A percentile compares a stretch with the other conserved stretches of the same genome.
Conservation (phyloP, 2,888 invertebrate genomes). For the Julus scanicus region DNA sequence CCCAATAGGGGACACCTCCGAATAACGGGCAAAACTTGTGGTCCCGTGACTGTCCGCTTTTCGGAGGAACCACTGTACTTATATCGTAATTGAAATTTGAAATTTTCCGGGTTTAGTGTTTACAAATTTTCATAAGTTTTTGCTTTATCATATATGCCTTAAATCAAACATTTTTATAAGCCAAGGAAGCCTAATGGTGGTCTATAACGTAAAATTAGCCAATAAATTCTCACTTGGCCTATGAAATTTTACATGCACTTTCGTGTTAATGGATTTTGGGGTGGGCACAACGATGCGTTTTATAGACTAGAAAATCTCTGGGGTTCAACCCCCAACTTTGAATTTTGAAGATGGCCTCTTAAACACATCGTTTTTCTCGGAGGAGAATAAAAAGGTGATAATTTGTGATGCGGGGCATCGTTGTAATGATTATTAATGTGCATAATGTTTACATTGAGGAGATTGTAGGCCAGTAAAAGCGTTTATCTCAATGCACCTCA, state of each 20-base stretch:
- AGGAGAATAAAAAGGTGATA: slow-evolving; percentile 38
- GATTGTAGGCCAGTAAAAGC: slow-evolving; percentile 30
- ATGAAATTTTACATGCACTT: slow-evolving; percentile 21
- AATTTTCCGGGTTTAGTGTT: too few species aligned
- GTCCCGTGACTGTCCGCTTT: too few species aligned
- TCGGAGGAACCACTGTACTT: too few species aligned
- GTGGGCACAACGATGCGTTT: slow-evolving; percentile 24
- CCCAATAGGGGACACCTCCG: too few species aligned
- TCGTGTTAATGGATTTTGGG: slow-evolving; percentile 21
- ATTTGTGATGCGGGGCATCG: neutral
- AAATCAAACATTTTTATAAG: neutral
- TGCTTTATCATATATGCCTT: neutral
- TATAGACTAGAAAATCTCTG: slow-evolving; percentile 13
- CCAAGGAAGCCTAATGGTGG: too few species aligned
- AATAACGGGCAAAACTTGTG: too few species aligned
- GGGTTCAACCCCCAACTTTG: slow-evolving; percentile 27
- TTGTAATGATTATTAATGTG: slow-evolving; percentile 8
- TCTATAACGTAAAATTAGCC: neutral
- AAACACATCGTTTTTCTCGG: neutral
- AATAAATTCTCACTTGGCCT: neutral
- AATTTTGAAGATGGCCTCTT: slow-evolving; percentile 24
- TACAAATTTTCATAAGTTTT: neutral
- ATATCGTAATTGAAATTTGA: too few species aligned
- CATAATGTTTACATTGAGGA: slow-evolving; percentile 24
- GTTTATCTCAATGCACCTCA: neutral